phyloP scores from a whole-genome alignment of 2,888 invertebrate genomes.

The Arrhopalites spinosus region DNA sequence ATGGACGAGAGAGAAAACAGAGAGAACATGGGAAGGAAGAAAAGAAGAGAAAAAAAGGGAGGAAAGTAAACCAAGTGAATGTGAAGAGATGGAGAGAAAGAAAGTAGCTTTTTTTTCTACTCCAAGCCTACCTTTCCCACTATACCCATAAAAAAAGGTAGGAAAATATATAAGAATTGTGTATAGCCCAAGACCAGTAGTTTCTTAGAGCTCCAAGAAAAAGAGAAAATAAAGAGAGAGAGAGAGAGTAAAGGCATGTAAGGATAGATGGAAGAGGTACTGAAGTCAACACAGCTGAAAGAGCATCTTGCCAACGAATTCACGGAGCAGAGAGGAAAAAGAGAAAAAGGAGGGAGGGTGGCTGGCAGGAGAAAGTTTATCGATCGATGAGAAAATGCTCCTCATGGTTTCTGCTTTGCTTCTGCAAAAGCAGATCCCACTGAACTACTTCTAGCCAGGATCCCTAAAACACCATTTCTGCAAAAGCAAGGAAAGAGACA shows the following conservation, averaged over 20 bases:
- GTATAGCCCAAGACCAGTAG: not conserved
- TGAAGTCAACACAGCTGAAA: conserved; percentile 26
- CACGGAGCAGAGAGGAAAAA: conserved; percentile 13
- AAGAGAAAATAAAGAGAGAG: not conserved
- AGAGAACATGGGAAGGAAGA: not conserved
- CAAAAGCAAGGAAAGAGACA: conserved; percentile 21
- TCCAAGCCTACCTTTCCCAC: not conserved
- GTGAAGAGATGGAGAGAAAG: conserved; percentile 6
- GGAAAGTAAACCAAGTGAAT: too few relatives aligned
- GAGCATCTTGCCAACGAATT: conserved; percentile 27
- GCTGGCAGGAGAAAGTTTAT: conserved; percentile 19
- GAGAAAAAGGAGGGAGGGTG: not conserved
- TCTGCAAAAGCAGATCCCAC: conserved; percentile 31
- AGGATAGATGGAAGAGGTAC: conserved; percentile 2
- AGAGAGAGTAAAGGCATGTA: conserved; percentile 22
- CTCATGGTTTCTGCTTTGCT: conserved; percentile 31
- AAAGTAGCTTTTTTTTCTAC: conserved; percentile 4
- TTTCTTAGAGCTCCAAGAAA: not conserved
- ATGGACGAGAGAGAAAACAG: not conserved
- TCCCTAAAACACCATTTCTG: conserved; percentile 23
- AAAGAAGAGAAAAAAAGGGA: not conserved
- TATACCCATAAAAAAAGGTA: not conserved
- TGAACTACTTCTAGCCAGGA: conserved; percentile 33
- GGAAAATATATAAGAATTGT: too few relatives aligned
- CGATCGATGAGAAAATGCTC: conserved; percentile 35